phyloP scores from a whole-genome alignment of 2,113 vertebrate genomes.

The Sturnus vulgaris region DNA sequence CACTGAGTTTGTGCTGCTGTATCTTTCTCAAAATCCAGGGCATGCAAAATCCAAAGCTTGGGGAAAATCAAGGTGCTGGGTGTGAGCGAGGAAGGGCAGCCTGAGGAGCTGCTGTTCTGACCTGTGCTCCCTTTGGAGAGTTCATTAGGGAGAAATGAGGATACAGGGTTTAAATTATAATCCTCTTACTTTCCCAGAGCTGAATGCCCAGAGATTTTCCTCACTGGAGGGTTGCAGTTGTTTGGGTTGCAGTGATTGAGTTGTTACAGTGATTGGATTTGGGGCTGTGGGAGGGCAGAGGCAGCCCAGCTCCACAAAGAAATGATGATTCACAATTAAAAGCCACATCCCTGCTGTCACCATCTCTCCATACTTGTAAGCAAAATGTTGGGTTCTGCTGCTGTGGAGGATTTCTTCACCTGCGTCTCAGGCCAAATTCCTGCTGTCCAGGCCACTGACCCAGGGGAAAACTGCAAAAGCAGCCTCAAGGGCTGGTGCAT shows the following conservation, averaged over 20 bases:
- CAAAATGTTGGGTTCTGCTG: not conserved
- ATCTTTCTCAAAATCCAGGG: not conserved
- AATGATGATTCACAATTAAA: not conserved
- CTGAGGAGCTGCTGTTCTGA: not conserved
- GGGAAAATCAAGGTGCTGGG: not conserved
- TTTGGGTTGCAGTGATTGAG: not conserved
- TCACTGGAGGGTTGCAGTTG: not conserved
- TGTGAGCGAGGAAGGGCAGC: not conserved
- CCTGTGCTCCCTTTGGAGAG: rapidly evolving
- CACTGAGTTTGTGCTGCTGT: not conserved
- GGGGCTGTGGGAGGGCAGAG: not conserved
- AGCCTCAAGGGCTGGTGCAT: not conserved
- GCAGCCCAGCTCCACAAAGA: not conserved
- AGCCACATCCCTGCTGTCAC: not conserved
- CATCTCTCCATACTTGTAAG: not conserved
- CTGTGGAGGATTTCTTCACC: not conserved
- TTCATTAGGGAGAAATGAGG: not conserved
- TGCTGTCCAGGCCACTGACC: not conserved
- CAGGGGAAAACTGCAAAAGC: not conserved
- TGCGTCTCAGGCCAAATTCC: not conserved
- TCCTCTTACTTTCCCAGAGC: not conserved
- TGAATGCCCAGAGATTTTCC: not conserved
- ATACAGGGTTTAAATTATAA: not conserved
- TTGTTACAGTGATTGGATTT: not conserved
- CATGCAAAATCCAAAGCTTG: not conserved